Base-by-base conservation (phyloP, 2,888 invertebrate species). In the Augiades crinisus region DNA sequence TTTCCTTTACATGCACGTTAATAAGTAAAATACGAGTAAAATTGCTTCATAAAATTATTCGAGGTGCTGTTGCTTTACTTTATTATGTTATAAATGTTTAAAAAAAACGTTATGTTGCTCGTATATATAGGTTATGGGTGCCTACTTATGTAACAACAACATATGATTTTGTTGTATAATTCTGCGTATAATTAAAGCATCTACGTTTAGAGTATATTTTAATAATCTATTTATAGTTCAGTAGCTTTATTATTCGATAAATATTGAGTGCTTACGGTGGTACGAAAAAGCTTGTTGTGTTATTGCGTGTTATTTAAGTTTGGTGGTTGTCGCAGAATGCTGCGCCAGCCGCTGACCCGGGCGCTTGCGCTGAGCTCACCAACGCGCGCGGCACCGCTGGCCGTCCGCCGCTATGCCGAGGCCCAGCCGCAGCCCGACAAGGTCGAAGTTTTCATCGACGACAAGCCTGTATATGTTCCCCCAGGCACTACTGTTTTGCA, bases 401-500 rank as follows among this genome's bases (percentile, higher is more conserved):
- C 85, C 54, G 69, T 73, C 19, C 83, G 89, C 52, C 85, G 88
- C 64, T 89, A 84, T 61, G 89, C 92, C 38, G 79, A 77, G 56
- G 87, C 82, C 55, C 88, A 81, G 16, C 78, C 91, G 54, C 91
- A 91, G 51, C 93, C 94, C 30, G 94, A 96, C 58, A 94, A 95
- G 72, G 92, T 99, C 34, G 99, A 99, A 91, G 95, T 99, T 38
- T 99, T 99, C 86, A 95, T 99, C 68, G 98, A 99, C 91, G 99
- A 98, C 80, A 95, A 97, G 78, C 94, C 96, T 58, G 98, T 99
- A 1, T 89, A 95, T 72, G 99, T 99, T 27, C 94, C 95, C 36
- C 99, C 99, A 17, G 99, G 99, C 47, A 98, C 98, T 21, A 99
- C 99, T 36, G 97, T 99, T 16, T 89, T 99, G 56, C 98, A 98